Evolutionary conservation across 2,797 vertebrate genomes (phyloP), one percentile per base, ranked within the genome.

Genomic region (Oophaga sylvatica): DNA sequence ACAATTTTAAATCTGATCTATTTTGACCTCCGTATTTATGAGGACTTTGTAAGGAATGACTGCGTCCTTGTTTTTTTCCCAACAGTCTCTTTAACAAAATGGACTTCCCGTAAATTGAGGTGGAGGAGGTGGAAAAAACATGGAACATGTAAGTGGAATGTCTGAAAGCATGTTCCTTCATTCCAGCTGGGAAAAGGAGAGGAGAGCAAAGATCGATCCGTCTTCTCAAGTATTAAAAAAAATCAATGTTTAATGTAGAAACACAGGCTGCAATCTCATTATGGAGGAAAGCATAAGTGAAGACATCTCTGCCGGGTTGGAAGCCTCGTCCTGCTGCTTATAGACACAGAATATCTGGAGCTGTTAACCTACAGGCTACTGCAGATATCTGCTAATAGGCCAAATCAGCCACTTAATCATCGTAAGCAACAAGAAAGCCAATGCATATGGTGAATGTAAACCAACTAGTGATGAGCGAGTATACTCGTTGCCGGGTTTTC

Each of bases 221-320:
- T 48, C 82, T 80, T 85, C 82, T 85, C 62, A 70, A 85, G 85
- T 88, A 88, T 81, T 85, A 62, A 62, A 84, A 41, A 88, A 84
- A 85, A 89, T 86, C 79, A 86, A 89, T 89, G 53, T 81, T 81
- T 88, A 81, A 85, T 89, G 87, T 81, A 78, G 79, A 60, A 88
- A 80, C n/a, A 59, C 48, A 70, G 62, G 48, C 62, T 68, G 75
- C 73, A 84, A 88, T 88, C 83, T 85, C 78, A 88, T 88, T 88
- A 88, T 45, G 35, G 78, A 60, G 9, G 59, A 1, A 81, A 62
- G 71, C 86, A 48, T 48, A 71, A 77, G 53, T 85, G 71, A 48
- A 56, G 83, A 17, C n/a, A 31, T 17, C 80, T 57, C 26, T 31
- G 31, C 31, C n/a, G 22, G 57, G 62, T 31, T 81, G 79, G 71